These are phyloP conservation scores for Cydia pomonella DNA, from an alignment of 1,140 invertebrate species.

Conservation along the genomic window DNA sequence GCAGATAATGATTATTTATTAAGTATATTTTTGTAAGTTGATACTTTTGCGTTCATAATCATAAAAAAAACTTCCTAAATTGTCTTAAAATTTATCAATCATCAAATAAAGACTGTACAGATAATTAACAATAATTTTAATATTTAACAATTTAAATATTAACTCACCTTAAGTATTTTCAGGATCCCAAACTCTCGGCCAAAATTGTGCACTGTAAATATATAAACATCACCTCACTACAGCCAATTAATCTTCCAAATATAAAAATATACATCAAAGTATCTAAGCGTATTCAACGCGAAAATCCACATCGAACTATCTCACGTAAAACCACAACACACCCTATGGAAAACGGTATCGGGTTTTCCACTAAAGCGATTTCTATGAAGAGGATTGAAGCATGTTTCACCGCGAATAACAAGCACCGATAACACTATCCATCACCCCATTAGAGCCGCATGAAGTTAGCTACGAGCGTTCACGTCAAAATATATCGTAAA, in stretches of 20 bases:
- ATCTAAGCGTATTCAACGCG: neutral
- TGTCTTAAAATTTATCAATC: no score
- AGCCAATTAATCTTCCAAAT: constrained; percentile 30
- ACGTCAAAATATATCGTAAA: constrained; percentile 80
- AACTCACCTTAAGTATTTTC: constrained; percentile 17
- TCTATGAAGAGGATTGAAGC: constrained; percentile 60
- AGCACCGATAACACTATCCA: constrained; percentile 77
- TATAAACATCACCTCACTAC: constrained; percentile 27
- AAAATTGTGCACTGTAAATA: constrained; percentile 7
- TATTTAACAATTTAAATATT: neutral
- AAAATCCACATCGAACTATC: constrained; percentile 43
- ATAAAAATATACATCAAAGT: constrained; percentile 4
- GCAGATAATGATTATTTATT: no score
- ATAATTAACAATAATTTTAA: neutral
- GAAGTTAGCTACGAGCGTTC: constrained; percentile 72
- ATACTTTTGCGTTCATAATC: no score
- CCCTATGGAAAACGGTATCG: constrained; percentile 41
- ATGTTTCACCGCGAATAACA: constrained; percentile 65
- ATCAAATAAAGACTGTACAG: no score
- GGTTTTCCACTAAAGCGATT: constrained; percentile 58
- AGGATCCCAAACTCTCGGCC: neutral
- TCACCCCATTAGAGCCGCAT: constrained; percentile 75
- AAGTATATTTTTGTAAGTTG: no score
- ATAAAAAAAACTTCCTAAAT: no score
- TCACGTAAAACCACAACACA: constrained; percentile 25